Evolutionary conservation across 2,797 vertebrate species (phyloP), one percentile per base, ranked within the genome.

Genomic region (Manis javanica): DNA sequence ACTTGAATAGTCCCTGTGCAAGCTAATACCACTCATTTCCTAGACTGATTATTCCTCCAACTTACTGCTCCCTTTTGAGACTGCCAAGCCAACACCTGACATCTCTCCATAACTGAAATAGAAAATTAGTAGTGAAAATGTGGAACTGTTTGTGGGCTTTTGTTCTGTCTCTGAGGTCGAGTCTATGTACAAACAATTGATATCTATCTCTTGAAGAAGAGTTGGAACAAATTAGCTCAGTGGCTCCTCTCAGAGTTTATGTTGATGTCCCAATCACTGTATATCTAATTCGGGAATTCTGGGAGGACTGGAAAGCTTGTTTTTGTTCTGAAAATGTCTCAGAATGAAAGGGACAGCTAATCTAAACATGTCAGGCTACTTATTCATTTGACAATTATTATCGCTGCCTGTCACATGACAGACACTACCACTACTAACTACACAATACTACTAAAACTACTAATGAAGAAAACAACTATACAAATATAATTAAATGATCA

Each of bases 301-400:
- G 24, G 3, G 26, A 69, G 29, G n/a, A 68, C 19, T 75, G 14
- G 10, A 29, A 55, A 81, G 8, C 34, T 75, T 51, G n/a, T 34
- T 83, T 93, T 72, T 64, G 16, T 23, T 59, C 9, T 74, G 15
- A 72, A 84, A 18, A 42, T 4, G 39, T 85, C 51, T 81, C 34
- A 75, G 59, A 68, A 81, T 53, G 39, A 90, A 24, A 84, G 2
- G 42, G 75, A 82, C 11, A 51, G 26, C 5, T 49, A 93, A 90
- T 57, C 15, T 68, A 77, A 93, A 57, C 14, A 18, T 16, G 23
- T 26, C 5, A n/a, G 29, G 16, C 7, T 8, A 53, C 82, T 90
- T 24, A 87, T 84, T 93, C n/a, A 81, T 69, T 81, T 85, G 24
- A 74, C 15, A 55, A 88, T 55, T 85, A 68, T 55, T 84, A 92